phyloP scores from a whole-genome alignment of 30 jellyfish, hydroid and myxozoan species.

The Calvadosia cruxmelitensis region DNA sequence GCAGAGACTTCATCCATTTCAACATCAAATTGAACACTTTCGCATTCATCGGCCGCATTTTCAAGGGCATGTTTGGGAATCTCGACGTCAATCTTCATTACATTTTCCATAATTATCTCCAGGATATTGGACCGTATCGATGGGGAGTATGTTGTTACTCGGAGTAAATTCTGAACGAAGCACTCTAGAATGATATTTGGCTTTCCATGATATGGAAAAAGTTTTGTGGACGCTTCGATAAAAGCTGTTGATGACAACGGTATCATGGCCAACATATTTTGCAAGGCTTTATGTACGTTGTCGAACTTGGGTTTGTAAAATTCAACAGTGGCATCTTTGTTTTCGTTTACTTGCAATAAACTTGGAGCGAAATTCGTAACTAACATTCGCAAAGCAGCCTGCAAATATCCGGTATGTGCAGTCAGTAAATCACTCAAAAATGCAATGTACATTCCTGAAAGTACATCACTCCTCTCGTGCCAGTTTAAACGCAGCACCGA shows the following conservation, averaged over 20 bases:
- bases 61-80: conserved; percentile 27
- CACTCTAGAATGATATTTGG: conserved; percentile 12
- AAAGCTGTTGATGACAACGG: conserved; percentile 37
- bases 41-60: conserved; percentile 13
- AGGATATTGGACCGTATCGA: conserved; percentile 15
- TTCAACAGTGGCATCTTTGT: background rate
- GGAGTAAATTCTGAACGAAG: conserved; percentile 18
- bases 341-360: background rate
- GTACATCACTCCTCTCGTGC: conserved; percentile 5
- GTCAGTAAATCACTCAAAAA: conserved; percentile 32
- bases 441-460: conserved; percentile 11
- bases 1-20: conserved; percentile 22
- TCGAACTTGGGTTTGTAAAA: conserved; percentile 8
- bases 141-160: conserved; percentile 26
- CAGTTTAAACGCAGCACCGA: conserved; percentile 23
- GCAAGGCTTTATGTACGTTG: conserved; percentile 22
- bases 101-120: conserved; percentile 29
- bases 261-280: conserved; percentile 12
- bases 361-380: conserved; percentile 25
- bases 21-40: conserved; percentile 25
- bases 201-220: conserved; percentile 41
- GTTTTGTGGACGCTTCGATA: background rate
- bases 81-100: conserved; percentile 43
- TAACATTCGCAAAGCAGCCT: conserved; percentile 27
- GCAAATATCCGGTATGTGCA: conserved; percentile 34